These are phyloP conservation scores for Griposia aprilina DNA, from an alignment of 2,888 invertebrate species.

Conservation along the genomic window DNA sequence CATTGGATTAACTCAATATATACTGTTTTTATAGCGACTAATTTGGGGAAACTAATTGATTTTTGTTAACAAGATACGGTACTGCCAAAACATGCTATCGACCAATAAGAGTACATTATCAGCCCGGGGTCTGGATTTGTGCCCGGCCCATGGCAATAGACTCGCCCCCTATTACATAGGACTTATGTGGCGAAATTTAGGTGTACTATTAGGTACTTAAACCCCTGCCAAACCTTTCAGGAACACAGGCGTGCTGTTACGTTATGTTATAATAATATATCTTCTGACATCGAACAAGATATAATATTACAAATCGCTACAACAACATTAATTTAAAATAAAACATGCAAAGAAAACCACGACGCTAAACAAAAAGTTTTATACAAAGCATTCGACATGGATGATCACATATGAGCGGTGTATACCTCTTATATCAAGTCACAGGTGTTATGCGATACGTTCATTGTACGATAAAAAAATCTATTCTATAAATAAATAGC, in stretches of 20 bases:
- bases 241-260: neutral
- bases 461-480: conserved; percentile 6
- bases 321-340: conserved; percentile 42
- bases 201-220: neutral
- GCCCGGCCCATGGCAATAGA: no score
- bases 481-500: neutral
- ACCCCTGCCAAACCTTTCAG: no score
- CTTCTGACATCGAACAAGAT: conserved; percentile 7
- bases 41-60: neutral
- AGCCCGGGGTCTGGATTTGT: neutral
- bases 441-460: conserved; percentile 29
- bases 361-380: conserved; percentile 44
- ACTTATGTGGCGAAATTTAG: neutral
- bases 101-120: neutral
- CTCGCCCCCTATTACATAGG: no score
- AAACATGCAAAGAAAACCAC: conserved; percentile 39
- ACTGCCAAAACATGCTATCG: neutral
- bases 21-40: neutral
- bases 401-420: conserved; percentile 43
- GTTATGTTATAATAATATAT: no score
- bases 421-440: conserved; percentile 9
- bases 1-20: neutral
- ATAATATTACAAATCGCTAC: conserved; percentile 13
- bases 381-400: conserved; percentile 58
- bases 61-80: neutral